Evolutionary conservation across 2,113 vertebrate genomes (phyloP), one percentile per base, ranked within the genome.

Genomic region (Onychorhynchus coronatus): DNA sequence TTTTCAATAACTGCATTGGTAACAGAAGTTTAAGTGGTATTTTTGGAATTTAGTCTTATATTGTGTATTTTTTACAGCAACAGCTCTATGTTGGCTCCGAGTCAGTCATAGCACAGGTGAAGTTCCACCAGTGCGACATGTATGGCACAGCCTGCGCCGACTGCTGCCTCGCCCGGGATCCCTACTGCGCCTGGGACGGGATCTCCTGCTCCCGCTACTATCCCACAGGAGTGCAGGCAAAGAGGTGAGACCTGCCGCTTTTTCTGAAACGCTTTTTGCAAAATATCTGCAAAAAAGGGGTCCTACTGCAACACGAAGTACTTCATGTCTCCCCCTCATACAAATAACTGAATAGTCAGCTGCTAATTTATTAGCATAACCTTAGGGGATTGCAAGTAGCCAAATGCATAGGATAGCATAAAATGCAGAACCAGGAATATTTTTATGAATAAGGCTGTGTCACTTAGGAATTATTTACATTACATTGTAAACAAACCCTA

Each of bases 171-270:
- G 99, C 99, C 12, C 97, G 99, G 90, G 99, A 99, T 86, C 99
- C 99, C 0, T 99, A 99, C 97, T 99, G 99, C 12, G 99, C 99
- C 72, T 99, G 99, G 99, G 99, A 99, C 23, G 99, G 99, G 2
- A 96, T 99, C 80, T 98, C 99, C 92, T 99, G 99, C 93, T 99
- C 99, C 65, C 98, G 99, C 14, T 99, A 98, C 91, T 99, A 98
- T 88, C 99, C 99, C 23, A 98, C 98, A 5, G 99, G 98, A 28
- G 95, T 98, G 42, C 99, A 98, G 88, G 98, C 98, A 8, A 99
- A 99, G 96, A 99, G 99, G 99, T 99, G 97, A 97, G 87, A 59
- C 25, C 11, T 70, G 8, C 4, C 53, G 19, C 42, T 74, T 31
- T 37, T 37, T 3, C 7, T 33, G 9, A 8, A 3, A 4, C 2